phyloP scores from a whole-genome alignment of 1,140 invertebrate genomes.

The Arctopsyche grandis region DNA sequence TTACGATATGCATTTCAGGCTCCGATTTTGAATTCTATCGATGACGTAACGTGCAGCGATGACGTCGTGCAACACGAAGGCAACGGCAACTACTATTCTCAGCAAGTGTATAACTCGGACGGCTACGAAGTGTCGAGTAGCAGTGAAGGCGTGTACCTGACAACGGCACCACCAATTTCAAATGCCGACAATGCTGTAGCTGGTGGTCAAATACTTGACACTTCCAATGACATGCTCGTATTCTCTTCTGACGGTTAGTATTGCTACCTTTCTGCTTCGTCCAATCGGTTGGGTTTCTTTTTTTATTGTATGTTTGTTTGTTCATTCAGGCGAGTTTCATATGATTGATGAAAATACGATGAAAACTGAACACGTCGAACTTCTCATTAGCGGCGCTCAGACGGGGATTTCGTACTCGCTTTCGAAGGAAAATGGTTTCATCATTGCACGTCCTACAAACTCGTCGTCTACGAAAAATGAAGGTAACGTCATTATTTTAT shows the following conservation, averaged over 20 bases:
- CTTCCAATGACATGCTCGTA: slow-evolving; percentile 45
- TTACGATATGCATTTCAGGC: slow-evolving; percentile 9
- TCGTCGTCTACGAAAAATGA: slow-evolving; percentile 11
- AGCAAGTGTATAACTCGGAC: slow-evolving; percentile 35
- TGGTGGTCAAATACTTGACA: slow-evolving; percentile 31
- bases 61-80: slow-evolving; percentile 28
- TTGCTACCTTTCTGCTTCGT: no score
- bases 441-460: slow-evolving; percentile 47
- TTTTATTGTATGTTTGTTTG: no score
- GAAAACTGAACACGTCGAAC: slow-evolving; percentile 47
- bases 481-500: slow-evolving; percentile 35
- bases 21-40: slow-evolving; percentile 45
- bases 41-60: slow-evolving; percentile 41
- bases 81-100: slow-evolving; percentile 38
- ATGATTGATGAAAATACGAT: slow-evolving; percentile 47
- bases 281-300: no score
- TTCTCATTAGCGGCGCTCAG: slow-evolving; percentile 46
- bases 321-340: slow-evolving; percentile 46
- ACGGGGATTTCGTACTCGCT: slow-evolving; percentile 49
- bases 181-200: slow-evolving; percentile 7
- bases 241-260: slow-evolving; percentile 46
- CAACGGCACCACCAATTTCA: not conserved
- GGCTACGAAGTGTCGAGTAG: slow-evolving; percentile 42
- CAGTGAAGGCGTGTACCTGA: slow-evolving; percentile 35
- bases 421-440: slow-evolving; percentile 52